Conservation (phyloP, 92 coral and sea anemone genomes). For the Paramuricea clavata region DNA sequence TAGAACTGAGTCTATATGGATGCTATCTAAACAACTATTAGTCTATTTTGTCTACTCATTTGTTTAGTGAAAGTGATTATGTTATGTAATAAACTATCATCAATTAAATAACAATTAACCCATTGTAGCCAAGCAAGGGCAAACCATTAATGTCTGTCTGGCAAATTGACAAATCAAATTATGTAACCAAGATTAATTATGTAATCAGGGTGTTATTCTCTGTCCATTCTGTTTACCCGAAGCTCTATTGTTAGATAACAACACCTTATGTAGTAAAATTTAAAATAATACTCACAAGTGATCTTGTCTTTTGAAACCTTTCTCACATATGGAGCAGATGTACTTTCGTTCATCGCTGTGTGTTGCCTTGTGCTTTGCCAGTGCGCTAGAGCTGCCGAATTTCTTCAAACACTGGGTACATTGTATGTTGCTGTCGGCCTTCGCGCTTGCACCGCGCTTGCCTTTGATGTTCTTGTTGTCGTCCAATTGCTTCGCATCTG, state of each 20-base stretch:
- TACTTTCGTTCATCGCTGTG: conserved; percentile 98
- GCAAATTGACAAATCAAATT: too few relatives aligned
- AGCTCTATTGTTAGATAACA: neutral
- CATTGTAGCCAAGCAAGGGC: too few relatives aligned
- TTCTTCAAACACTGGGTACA: conserved; percentile 94
- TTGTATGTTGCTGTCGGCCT: conserved; percentile 56
- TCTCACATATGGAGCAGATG: conserved; percentile 91
- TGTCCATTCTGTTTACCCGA: too few relatives aligned
- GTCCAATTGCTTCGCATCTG: conserved; percentile 48
- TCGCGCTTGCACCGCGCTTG: conserved; percentile 46
- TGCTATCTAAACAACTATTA: too few relatives aligned
- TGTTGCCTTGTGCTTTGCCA: conserved; percentile 96
- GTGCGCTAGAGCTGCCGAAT: conserved; percentile 96
- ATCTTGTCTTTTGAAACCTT: conserved; percentile 97
- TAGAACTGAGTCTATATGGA: too few relatives aligned
- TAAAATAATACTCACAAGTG: conserved; percentile 86
- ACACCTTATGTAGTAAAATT: neutral
- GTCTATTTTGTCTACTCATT: too few relatives aligned
- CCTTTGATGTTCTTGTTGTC: conserved; percentile 55
- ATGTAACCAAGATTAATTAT: too few relatives aligned
- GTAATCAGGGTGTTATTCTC: too few relatives aligned
- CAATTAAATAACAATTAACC: too few relatives aligned
- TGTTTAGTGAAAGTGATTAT: too few relatives aligned
- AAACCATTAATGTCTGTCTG: too few relatives aligned
- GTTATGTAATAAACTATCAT: too few relatives aligned